These are phyloP conservation scores for cat (Felis catus) DNA, from an alignment of 2,113 vertebrate genomes.

Conservation along the genomic window F.catus_Fca126_mat1.0 CM031424.1:23367001-23367500, in stretches of 20 bases:
- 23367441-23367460: constrained; percentile 65
- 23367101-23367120: not conserved
- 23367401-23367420: constrained; percentile 74
- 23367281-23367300: constrained; percentile 20
- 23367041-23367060: not conserved
- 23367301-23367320: constrained; percentile 37
- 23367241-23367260: constrained; percentile 38
- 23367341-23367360: constrained; percentile 44
- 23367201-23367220: constrained; percentile 19
- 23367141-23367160: constrained; percentile 46
- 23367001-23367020: not conserved
- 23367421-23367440: constrained; percentile 64
- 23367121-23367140: not conserved
- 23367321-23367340: not conserved
- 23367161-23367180: not conserved
- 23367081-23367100: not conserved
- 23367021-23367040: not conserved
- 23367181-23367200: not conserved
- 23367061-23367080: not conserved
- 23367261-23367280: constrained; percentile 12
- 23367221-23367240: constrained; percentile 24
- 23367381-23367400: constrained; percentile 58
- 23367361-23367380: constrained; percentile 56
- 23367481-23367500: constrained; percentile 71
- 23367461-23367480: constrained; percentile 64